Evolutionary conservation across 2,113 vertebrate genomes (phyloP).

Genomic region (Brachirus orientalis): DNA sequence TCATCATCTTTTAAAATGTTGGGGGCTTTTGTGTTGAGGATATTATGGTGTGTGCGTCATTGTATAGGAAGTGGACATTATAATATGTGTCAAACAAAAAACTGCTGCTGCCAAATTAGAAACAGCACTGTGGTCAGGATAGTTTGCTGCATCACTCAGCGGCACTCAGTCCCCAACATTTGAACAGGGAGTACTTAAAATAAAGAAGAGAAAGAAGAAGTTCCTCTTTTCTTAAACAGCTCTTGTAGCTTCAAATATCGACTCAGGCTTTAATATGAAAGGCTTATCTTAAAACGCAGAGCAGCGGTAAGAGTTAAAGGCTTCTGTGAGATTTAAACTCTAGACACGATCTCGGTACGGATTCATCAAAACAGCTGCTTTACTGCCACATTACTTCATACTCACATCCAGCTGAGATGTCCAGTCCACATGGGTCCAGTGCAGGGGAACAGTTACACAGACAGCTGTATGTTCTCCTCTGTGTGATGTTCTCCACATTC

Average conservation of each 20-base stretch:
- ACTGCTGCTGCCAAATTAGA: background rate
- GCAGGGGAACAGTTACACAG: conserved; percentile 3
- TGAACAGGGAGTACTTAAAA: background rate
- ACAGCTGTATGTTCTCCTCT: conserved; percentile 70
- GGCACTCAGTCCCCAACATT: background rate
- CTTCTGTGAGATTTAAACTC: background rate
- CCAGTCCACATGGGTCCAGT: conserved; percentile 75
- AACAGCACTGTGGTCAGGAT: conserved; percentile 15
- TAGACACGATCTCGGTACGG: too few species aligned
- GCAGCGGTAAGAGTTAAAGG: too few species aligned
- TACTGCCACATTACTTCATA: too few species aligned
- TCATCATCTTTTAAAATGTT: too few species aligned
- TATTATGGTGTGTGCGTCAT: too few species aligned
- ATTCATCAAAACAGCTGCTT: too few species aligned
- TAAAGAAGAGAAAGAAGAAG: conserved; percentile 49
- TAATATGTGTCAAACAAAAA: too few species aligned
- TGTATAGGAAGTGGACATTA: too few species aligned
- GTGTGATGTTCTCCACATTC: conserved; percentile 60
- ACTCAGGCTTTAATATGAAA: background rate
- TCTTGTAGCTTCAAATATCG: background rate
- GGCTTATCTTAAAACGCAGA: background rate
- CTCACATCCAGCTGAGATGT: conserved; percentile 80
- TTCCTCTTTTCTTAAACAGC: too few species aligned
- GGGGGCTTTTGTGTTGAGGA: too few species aligned
- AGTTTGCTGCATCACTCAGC: conserved; percentile 2